These are phyloP conservation scores for Cydia fagiglandana DNA, from an alignment of 1,140 invertebrate genomes.

Conservation along the genomic window DNA sequence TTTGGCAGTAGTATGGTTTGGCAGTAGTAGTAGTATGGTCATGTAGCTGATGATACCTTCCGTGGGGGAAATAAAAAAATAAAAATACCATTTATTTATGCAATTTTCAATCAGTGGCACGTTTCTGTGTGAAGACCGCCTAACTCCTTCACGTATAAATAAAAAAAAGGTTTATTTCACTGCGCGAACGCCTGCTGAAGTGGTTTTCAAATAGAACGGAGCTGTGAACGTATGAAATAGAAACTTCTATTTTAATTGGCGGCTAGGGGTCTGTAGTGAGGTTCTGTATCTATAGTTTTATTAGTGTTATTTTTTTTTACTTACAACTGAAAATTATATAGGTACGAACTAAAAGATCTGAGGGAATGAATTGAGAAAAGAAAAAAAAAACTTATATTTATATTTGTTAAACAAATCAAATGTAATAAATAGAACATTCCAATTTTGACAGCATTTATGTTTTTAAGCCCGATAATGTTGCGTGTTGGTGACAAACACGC, in stretches of 20 bases:
- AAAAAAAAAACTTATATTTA: too few species aligned
- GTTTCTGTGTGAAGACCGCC: neutral
- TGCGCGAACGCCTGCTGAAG: neutral
- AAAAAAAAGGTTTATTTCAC: conserved; percentile 9
- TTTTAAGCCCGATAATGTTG: too few species aligned
- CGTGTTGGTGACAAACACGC: too few species aligned
- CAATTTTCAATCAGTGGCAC: neutral
- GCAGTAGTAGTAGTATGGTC: neutral
- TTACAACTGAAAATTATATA: too few species aligned
- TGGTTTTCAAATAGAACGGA: conserved; percentile 22
- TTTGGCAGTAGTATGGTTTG: too few species aligned
- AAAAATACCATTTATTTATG: neutral
- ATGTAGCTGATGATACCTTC: neutral
- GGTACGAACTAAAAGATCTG: too few species aligned
- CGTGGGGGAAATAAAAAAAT: too few species aligned
- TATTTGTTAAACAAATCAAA: too few species aligned
- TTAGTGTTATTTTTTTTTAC: too few species aligned
- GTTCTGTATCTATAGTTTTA: neutral
- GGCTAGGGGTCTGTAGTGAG: neutral
- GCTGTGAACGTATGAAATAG: conserved; percentile 18
- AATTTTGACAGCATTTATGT: too few species aligned
- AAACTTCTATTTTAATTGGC: conserved; percentile 8
- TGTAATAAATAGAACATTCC: too few species aligned
- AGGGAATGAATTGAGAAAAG: too few species aligned
- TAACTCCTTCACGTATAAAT: neutral